Evolutionary conservation across 2,888 invertebrate genomes (phyloP).

Genomic region (Gasteruption jaculator): DNA sequence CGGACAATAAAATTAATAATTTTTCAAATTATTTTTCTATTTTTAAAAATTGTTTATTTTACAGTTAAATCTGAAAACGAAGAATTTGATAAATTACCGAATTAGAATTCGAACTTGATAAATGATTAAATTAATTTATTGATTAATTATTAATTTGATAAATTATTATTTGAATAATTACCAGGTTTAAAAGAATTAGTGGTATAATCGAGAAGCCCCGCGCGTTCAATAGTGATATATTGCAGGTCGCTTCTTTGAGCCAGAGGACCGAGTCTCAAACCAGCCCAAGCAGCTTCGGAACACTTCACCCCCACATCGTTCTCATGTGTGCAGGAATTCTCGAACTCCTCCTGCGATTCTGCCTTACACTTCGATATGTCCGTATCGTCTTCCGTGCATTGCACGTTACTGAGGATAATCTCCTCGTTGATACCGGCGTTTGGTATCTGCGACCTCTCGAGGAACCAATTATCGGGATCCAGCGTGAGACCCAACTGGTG

Average conservation of each 20-base stretch:
- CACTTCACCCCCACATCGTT: conserved; percentile 86
- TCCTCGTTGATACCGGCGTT: conserved; percentile 71
- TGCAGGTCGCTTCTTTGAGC: conserved; percentile 84
- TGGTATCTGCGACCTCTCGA: conserved; percentile 79
- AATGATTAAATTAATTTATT: no score
- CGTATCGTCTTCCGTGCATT: conserved; percentile 85
- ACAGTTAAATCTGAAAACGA: background rate
- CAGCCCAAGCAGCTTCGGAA: conserved; percentile 91
- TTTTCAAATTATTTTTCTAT: no score
- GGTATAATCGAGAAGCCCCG: conserved; percentile 90
- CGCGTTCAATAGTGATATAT: conserved; percentile 83
- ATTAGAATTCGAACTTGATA: no score
- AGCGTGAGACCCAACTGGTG: conserved; percentile 90
- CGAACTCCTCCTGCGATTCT: conserved; percentile 73
- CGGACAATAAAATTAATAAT: no score
- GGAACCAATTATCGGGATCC: conserved; percentile 87
- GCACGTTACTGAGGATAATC: conserved; percentile 79
- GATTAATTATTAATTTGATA: background rate
- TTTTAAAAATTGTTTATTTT: no score
- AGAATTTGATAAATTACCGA: background rate
- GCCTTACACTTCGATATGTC: conserved; percentile 85
- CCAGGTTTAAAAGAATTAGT: conserved; percentile 80
- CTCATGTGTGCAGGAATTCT: conserved; percentile 82
- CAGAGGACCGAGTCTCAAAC: conserved; percentile 82
- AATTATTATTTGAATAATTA: no score